Base-by-base conservation (phyloP, 2,888 invertebrate genomes). In the Proisotoma minuta region DNA sequence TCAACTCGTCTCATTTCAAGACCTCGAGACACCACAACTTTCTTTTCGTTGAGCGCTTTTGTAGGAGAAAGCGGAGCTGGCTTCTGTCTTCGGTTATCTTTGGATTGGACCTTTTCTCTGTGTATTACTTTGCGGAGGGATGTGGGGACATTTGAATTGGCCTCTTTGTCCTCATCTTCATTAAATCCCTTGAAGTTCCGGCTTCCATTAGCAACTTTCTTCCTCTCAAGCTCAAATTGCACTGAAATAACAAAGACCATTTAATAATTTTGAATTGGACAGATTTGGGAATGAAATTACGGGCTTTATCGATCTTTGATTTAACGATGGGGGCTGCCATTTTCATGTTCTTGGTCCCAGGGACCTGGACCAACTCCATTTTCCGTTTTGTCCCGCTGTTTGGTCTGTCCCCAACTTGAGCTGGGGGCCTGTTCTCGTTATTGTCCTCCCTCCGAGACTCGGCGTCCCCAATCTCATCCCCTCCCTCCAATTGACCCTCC, bases 1-100 rank as follows among this genome's bases (percentile, higher is more conserved):
- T 51, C 57, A n/a, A 66, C 43, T 3, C 66, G 48, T 24, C 57
- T 63, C 66, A 66, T 66, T 40, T 60, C 59, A 20, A 66, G 51
- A 10, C 66, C 66, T 52, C 56, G 57, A 1, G 58, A 48, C 1
- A 66, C 27, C 5, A 51, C 15, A n/a, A 27, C 20, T 43, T 43
- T 5, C 15, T 5, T 5, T 18, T 43, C 20, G 34, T 34, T 10
- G 5, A n/a, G 43, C 5, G 20, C 20, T 43, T 43, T 43, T 43
- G 18, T 43, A 5, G 5, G 43, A 43, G 4, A 12, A 12, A 20
- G 5, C 5, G 43, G 43, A 43, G 5, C 5, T n/a, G 15, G 15
- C 18, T 20, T 43, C 18, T 4, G 5, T 43, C 43, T 20, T 18
- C 10, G 5, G 43, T 5, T n/a, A n/a, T 4, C 18, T 5, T 43